Conservation (phyloP, 2,113 vertebrate genomes). For the Triplophysa siluroides region DNA sequence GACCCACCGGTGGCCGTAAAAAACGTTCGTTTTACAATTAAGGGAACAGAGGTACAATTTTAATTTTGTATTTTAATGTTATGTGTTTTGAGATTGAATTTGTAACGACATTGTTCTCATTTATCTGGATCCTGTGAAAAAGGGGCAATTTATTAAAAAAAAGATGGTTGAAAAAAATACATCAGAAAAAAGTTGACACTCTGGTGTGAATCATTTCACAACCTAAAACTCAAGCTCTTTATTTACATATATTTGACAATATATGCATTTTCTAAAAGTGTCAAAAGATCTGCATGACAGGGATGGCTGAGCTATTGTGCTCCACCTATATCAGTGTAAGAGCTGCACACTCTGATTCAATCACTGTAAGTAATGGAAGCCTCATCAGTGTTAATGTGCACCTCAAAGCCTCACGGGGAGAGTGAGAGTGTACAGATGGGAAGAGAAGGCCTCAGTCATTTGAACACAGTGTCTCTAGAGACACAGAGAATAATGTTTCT, state of each 20-base stretch:
- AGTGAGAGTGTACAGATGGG: constrained; percentile 10
- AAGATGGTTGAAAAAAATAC: too few species aligned
- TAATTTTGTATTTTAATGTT: too few species aligned
- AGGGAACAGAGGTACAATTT: too few species aligned
- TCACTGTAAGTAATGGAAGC: constrained; percentile 53
- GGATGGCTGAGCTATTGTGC: constrained; percentile 26
- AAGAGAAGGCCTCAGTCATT: constrained; percentile 5
- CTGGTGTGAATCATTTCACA: too few species aligned
- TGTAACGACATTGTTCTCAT: too few species aligned
- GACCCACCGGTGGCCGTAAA: too few species aligned
- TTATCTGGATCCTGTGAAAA: too few species aligned
- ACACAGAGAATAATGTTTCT: constrained; percentile 34
- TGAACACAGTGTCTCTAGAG: constrained; percentile 27
- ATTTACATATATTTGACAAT: not conserved
- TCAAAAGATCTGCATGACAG: not conserved
- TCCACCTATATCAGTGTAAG: constrained; percentile 42
- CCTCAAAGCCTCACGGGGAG: constrained; percentile 38
- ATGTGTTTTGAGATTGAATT: too few species aligned
- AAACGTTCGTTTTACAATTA: too few species aligned
- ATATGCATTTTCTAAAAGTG: not conserved
- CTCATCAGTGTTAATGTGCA: constrained; percentile 54
- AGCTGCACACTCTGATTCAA: constrained; percentile 47
- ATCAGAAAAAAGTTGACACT: too few species aligned
- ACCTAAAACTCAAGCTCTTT: too few species aligned
- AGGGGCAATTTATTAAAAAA: too few species aligned